Evolutionary conservation across 2,888 invertebrate genomes (phyloP).

Genomic region (Dolomedes plantarius): DNA sequence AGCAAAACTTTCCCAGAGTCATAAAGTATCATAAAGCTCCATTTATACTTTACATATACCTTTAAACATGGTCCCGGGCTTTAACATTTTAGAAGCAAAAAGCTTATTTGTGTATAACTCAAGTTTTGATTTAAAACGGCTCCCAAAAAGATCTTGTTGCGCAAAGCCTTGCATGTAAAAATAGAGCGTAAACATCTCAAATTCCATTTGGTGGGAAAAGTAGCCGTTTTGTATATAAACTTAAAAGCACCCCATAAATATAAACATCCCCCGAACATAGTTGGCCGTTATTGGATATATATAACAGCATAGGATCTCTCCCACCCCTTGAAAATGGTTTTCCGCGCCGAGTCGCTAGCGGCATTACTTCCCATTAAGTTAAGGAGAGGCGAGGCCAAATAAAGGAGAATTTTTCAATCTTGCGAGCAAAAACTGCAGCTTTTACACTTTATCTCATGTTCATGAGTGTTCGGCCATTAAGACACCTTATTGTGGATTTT

Average conservation of each 20-base stretch:
- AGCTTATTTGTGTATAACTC: slow-evolving; percentile 62
- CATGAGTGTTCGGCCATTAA: slow-evolving; percentile 59
- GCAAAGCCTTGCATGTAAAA: slow-evolving; percentile 61
- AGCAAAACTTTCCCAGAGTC: neutral
- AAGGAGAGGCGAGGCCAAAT: slow-evolving; percentile 52
- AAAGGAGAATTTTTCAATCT: slow-evolving; percentile 68
- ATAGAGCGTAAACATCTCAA: slow-evolving; percentile 66
- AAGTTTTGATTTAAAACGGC: slow-evolving; percentile 59
- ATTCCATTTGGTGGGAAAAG: slow-evolving; percentile 53
- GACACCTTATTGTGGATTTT: slow-evolving; percentile 1
- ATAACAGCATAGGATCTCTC: slow-evolving; percentile 29
- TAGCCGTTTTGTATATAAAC: slow-evolving; percentile 65
- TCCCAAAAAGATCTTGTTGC: slow-evolving; percentile 49
- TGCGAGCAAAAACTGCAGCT: slow-evolving; percentile 53
- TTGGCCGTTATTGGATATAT: slow-evolving; percentile 65
- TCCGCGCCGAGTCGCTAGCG: slow-evolving; percentile 40
- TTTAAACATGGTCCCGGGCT: slow-evolving; percentile 12
- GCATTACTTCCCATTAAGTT: slow-evolving; percentile 70
- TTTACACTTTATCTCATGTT: slow-evolving; percentile 70
- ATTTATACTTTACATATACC: slow-evolving; percentile 63
- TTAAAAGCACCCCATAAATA: slow-evolving; percentile 66
- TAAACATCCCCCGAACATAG: slow-evolving; percentile 59
- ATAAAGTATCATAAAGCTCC: slow-evolving; percentile 59
- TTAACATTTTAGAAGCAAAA: slow-evolving; percentile 36
- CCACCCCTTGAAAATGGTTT: slow-evolving; percentile 34